Evolutionary conservation across 2,888 invertebrate genomes (phyloP), one percentile per base, ranked within the genome.

Genomic region (Protodeltote pygarga): DNA sequence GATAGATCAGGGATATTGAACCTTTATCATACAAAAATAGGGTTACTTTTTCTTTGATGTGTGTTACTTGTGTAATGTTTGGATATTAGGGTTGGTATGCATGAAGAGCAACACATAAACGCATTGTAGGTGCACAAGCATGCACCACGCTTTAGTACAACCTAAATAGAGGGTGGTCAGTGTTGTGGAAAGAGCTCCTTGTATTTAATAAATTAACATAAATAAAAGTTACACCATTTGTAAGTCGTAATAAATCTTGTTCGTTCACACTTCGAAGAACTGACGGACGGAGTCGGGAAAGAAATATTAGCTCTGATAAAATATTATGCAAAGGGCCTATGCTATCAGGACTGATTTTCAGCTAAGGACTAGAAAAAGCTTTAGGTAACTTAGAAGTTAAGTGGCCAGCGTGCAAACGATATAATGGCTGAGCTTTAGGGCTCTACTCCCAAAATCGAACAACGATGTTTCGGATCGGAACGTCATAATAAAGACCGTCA

Each of bases 111-210:
- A 83, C 80, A 83, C 78, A 85, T 81, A 84, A 83, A 77, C 81
- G 81, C 79, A 82, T 83, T 85, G 83, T 87, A 84, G 83, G 81
- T 86, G 85, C 87, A 85, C 82, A 81, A 81, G 79, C 84, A 85
- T 87, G 87, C 88, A 87, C 84, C 81, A 83, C 78, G 87, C 85
- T 89, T 87, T 87, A 83, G 83, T 85, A 79, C 67, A 75, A 77
- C 74, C 78, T 81, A 83, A 87, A 82, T 82, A 77, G 82, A 76
- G 76, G 72, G 63, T 40, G 66, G 52, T 57, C 45, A 31, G 19
- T 65, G 46, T 5, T 64, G 53, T 73, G 82, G 89, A 87, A 65
- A 61, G 8, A 48, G 71, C 79, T 80, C 70, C 25, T 55, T 46
- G 37, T 50, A 39, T 66, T 49, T 48, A 45, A 24, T 40, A 48